Evolutionary conservation across 2,888 invertebrate genomes (phyloP).

Genomic region (Carabus problematicus): DNA sequence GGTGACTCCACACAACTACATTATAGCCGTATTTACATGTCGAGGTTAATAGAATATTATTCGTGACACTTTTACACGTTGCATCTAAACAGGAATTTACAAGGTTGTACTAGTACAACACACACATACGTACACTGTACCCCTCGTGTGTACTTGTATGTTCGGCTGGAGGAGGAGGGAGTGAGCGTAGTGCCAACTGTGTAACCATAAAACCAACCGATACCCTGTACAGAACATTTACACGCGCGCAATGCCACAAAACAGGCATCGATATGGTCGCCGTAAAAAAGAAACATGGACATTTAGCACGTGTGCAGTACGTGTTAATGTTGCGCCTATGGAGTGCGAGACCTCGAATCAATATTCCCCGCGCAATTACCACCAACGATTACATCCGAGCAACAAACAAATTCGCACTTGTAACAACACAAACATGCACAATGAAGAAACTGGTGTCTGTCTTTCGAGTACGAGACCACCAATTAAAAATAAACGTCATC

Average conservation of each 20-base stretch:
- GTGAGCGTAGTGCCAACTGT: too few relatives aligned
- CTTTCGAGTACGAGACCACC: too few relatives aligned
- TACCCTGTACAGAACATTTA: neutral
- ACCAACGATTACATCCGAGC: too few relatives aligned
- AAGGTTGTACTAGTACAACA: neutral
- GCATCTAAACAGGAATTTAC: too few relatives aligned
- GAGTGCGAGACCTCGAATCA: conserved; percentile 28
- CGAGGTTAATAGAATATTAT: neutral
- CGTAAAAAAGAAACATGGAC: conserved; percentile 19
- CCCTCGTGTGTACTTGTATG: neutral
- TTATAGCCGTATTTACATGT: neutral
- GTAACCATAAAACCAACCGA: conserved; percentile 1
- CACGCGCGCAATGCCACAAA: conserved; percentile 9
- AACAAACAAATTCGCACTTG: too few relatives aligned
- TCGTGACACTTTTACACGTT: neutral
- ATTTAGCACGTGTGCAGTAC: conserved; percentile 17
- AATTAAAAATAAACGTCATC: too few relatives aligned
- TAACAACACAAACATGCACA: too few relatives aligned
- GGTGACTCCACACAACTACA: neutral
- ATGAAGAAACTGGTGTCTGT: too few relatives aligned
- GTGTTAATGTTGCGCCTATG: conserved; percentile 37
- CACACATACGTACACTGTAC: neutral
- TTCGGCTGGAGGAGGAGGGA: neutral
- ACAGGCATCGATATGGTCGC: neutral
- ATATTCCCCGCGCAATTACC: conserved; percentile 24